Evolutionary conservation across 2,797 vertebrate genomes (phyloP).

Genomic region (Xerus rutilus): DNA sequence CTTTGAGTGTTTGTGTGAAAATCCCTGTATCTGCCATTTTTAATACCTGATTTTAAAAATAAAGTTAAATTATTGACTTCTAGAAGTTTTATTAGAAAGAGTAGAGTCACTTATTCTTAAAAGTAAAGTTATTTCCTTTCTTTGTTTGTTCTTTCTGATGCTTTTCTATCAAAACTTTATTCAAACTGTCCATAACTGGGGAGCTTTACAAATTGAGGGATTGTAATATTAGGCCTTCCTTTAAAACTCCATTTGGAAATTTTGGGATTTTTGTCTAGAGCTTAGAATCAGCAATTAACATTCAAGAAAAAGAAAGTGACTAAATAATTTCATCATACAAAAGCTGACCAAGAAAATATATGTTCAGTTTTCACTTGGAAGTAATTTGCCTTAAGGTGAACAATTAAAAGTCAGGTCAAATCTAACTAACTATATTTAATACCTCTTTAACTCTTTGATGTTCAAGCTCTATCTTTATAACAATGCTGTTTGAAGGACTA

Average conservation of each 20-base stretch:
- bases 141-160: not conserved
- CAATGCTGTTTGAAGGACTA: not conserved
- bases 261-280: slow-evolving; percentile 40
- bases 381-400: not conserved
- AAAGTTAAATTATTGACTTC: slow-evolving; percentile 57
- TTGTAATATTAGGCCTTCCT: not conserved
- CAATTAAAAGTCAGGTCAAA: not conserved
- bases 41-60: slow-evolving; percentile 56
- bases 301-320: not conserved
- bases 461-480: not conserved
- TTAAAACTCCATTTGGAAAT: slow-evolving; percentile 48
- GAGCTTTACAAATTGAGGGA: slow-evolving; percentile 45
- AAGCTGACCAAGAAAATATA: slow-evolving; percentile 6
- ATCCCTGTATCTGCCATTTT: slow-evolving; percentile 31
- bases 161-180: slow-evolving; percentile 51
- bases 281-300: not conserved
- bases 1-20: not conserved
- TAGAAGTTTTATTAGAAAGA: slow-evolving; percentile 56
- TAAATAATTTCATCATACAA: not conserved
- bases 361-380: not conserved
- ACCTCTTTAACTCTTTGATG: not conserved
- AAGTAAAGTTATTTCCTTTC: slow-evolving; percentile 33
- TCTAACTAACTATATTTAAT: not conserved
- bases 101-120: slow-evolving; percentile 39
- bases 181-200: slow-evolving; percentile 28